These are phyloP conservation scores for Drosophila bunnanda DNA, from an alignment of 2,888 invertebrate species.

Conservation along the genomic window DNA sequence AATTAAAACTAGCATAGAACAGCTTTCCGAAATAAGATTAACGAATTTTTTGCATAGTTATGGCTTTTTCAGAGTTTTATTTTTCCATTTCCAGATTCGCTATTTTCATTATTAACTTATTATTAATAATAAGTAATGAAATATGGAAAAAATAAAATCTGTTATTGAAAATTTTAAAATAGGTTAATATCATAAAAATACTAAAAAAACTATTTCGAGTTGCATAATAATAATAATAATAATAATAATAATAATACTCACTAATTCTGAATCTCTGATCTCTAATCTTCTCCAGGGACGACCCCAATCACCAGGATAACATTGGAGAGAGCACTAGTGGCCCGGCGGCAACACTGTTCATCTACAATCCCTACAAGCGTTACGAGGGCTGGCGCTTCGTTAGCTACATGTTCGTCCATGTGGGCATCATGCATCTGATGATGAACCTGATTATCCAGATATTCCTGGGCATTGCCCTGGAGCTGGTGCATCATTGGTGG, in stretches of 20 bases:
- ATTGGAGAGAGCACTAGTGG: conserved; percentile 87
- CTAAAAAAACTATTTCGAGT: too few relatives aligned
- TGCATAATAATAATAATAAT: too few relatives aligned
- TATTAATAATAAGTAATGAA: too few relatives aligned
- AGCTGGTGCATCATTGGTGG: conserved; percentile 99
- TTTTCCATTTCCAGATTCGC: too few relatives aligned
- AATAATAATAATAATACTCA: too few relatives aligned
- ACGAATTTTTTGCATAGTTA: neutral
- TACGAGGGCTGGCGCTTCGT: conserved; percentile 96
- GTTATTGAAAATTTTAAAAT: too few relatives aligned
- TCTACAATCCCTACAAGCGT: conserved; percentile 94
- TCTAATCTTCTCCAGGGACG: conserved; percentile 73
- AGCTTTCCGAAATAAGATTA: neutral
- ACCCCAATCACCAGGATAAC: conserved; percentile 81
- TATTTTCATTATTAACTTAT: too few relatives aligned
- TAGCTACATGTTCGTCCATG: conserved; percentile 98
- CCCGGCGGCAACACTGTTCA: conserved; percentile 92
- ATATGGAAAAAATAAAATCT: too few relatives aligned
- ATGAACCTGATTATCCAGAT: conserved; percentile 97
- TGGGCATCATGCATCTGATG: conserved; percentile 94
- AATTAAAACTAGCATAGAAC: too few relatives aligned
- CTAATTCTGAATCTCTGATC: neutral
- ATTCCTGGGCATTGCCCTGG: conserved; percentile 96
- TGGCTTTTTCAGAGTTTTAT: too few relatives aligned
- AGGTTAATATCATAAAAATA: too few relatives aligned